phyloP scores from a whole-genome alignment of 2,888 invertebrate species.

The Onthophagus sagittarius region DNA sequence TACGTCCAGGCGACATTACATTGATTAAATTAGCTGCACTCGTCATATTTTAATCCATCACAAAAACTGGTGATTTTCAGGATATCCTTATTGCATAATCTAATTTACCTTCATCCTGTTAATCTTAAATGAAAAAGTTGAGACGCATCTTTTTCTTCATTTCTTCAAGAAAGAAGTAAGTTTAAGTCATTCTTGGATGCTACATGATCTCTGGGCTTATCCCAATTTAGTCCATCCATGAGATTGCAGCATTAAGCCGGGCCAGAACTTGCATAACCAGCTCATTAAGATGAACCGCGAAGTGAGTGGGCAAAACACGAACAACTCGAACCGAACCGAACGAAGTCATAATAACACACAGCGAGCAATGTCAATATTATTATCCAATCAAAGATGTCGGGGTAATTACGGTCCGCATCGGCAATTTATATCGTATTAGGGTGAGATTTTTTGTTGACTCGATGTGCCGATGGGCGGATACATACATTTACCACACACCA shows the following conservation, averaged over 20 bases:
- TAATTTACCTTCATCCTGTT: too few relatives aligned
- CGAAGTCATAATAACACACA: constrained; percentile 45
- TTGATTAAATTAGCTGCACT: too few relatives aligned
- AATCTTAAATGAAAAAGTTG: too few relatives aligned
- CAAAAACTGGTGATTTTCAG: too few relatives aligned
- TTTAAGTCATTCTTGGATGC: background rate
- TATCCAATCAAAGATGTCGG: constrained; percentile 51
- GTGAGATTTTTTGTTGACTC: constrained; percentile 29
- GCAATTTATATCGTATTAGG: constrained; percentile 50
- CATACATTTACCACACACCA: too few relatives aligned
- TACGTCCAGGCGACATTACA: background rate
- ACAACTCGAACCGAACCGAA: constrained; percentile 1
- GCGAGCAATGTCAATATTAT: constrained; percentile 49
- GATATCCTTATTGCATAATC: too few relatives aligned
- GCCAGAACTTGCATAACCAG: background rate
- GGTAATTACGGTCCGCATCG: constrained; percentile 44
- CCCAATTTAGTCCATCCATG: too few relatives aligned
- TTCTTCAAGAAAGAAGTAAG: background rate
- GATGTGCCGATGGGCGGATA: too few relatives aligned
- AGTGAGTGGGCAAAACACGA: background rate
- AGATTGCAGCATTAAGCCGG: background rate
- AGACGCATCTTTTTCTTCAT: too few relatives aligned
- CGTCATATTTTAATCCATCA: too few relatives aligned
- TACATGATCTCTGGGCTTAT: too few relatives aligned
- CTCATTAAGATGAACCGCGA: background rate